Evolutionary conservation across 2,113 vertebrate species (phyloP).

Genomic region (Burhinus bistriatus): DNA sequence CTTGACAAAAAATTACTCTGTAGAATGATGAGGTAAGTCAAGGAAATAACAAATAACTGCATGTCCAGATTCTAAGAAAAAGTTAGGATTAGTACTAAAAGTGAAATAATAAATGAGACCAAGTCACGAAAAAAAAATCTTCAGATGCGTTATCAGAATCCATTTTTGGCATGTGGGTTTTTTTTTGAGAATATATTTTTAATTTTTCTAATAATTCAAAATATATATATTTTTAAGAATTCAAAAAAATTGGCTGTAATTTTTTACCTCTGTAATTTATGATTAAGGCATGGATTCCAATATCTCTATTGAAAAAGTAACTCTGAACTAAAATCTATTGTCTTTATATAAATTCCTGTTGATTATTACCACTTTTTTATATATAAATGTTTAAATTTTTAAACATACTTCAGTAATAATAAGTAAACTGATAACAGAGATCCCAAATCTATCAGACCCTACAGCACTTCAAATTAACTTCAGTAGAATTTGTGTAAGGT

Average conservation of each 20-base stretch:
- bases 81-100: background rate
- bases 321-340: background rate
- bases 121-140: background rate
- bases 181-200: background rate
- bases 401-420: background rate
- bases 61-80: background rate
- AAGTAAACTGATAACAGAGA: background rate
- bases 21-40: background rate
- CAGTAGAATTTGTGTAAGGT: background rate
- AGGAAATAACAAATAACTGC: background rate
- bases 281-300: background rate
- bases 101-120: background rate
- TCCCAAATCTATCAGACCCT: background rate
- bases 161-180: background rate
- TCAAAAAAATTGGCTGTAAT: rapidly evolving
- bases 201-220: background rate
- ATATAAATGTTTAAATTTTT: background rate
- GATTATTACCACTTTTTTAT: background rate
- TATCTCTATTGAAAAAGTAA: background rate
- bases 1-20: background rate
- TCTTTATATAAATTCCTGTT: background rate
- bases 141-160: background rate
- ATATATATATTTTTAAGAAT: background rate
- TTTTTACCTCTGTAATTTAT: background rate
- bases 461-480: background rate